Evolutionary conservation across 1,140 invertebrate species (phyloP).

Genomic region (Araneus ventricosus): DNA sequence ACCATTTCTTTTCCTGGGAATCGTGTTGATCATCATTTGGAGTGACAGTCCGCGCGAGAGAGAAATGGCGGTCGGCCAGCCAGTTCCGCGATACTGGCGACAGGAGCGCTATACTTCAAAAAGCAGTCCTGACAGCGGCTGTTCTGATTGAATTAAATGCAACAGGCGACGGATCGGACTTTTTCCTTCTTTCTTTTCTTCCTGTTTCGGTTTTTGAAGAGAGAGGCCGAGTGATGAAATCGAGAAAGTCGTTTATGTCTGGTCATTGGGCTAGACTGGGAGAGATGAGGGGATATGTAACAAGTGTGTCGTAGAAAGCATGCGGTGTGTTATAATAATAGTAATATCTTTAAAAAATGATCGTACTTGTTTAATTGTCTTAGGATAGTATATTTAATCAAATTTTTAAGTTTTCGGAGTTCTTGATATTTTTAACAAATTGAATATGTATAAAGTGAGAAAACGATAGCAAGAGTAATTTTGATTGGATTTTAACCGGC

Average conservation of each 20-base stretch:
- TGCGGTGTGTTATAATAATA: too few species aligned
- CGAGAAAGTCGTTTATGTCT: neutral
- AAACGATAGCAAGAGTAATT: too few species aligned
- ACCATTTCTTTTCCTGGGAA: constrained; percentile 62
- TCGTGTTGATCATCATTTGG: constrained; percentile 71
- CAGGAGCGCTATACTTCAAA: constrained; percentile 50
- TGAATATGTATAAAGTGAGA: too few species aligned
- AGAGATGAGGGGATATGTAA: neutral
- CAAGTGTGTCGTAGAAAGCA: neutral
- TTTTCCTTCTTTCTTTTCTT: neutral
- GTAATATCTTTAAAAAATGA: too few species aligned
- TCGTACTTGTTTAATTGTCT: too few species aligned
- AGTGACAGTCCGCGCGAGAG: neutral
- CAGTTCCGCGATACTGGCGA: constrained; percentile 46
- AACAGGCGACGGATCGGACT: constrained; percentile 69
- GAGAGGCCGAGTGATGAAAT: neutral
- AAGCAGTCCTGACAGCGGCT: constrained; percentile 5
- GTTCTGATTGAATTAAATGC: constrained; percentile 66
- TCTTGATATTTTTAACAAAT: too few species aligned
- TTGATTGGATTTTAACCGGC: too few species aligned
- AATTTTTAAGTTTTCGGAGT: too few species aligned
- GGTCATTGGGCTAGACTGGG: neutral
- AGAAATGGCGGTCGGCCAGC: constrained; percentile 7
- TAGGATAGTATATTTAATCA: too few species aligned
- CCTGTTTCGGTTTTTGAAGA: constrained; percentile 47